phyloP scores from a whole-genome alignment of 2,113 vertebrate species.

The Thymallus thymallus region DNA sequence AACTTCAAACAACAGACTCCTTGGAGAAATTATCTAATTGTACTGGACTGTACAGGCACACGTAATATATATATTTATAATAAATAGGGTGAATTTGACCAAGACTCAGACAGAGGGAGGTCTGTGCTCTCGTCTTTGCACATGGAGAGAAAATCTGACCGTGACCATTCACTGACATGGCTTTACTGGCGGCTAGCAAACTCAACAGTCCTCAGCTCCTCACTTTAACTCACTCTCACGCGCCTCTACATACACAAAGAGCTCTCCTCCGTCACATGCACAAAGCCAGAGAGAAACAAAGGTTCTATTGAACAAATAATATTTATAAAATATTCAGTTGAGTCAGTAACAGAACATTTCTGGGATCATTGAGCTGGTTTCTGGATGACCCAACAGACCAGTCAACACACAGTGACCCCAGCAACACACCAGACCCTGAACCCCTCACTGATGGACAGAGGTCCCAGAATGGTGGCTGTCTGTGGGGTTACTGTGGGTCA shows the following conservation, averaged over 20 bases:
- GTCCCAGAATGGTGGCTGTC: slow-evolving; percentile 33
- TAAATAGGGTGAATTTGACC: slow-evolving; percentile 76
- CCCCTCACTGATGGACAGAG: slow-evolving; percentile 47
- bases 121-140: slow-evolving; percentile 45
- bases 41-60: slow-evolving; percentile 80
- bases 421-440: slow-evolving; percentile 28
- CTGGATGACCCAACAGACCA: slow-evolving; percentile 18
- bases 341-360: slow-evolving; percentile 34
- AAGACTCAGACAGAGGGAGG: slow-evolving; percentile 51
- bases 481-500: background rate
- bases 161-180: slow-evolving; percentile 40
- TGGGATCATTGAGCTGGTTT: slow-evolving; percentile 38
- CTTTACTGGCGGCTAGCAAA: slow-evolving; percentile 31
- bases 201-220: slow-evolving; percentile 47
- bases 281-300: slow-evolving; percentile 54
- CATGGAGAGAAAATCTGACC: slow-evolving; percentile 51
- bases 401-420: slow-evolving; percentile 23
- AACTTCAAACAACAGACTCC: slow-evolving; percentile 71
- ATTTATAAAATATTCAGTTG: slow-evolving; percentile 63
- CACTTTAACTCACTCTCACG: slow-evolving; percentile 11
- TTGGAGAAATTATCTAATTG: slow-evolving; percentile 67
- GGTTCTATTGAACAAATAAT: slow-evolving; percentile 47
- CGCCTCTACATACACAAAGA: slow-evolving; percentile 23
- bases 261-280: slow-evolving; percentile 55
- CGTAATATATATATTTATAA: slow-evolving; percentile 76